phyloP scores from a whole-genome alignment of 2,113 vertebrate genomes.

The Eulemur macaco region DNA sequence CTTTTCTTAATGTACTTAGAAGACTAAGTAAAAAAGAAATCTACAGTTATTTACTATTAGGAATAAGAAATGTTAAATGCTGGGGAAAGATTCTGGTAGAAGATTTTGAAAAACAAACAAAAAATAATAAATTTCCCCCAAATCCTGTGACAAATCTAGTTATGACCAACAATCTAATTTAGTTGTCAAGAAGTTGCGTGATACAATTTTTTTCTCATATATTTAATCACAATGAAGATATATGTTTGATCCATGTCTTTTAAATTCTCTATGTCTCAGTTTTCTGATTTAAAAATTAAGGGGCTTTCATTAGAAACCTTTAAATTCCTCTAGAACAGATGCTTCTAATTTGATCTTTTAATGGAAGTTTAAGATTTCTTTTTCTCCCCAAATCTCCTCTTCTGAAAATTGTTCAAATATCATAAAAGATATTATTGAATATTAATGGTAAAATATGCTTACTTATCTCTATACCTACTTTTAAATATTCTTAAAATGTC shows the following conservation, averaged over 20 bases:
- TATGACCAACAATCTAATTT: not conserved
- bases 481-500: conserved; percentile 9
- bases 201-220: conserved; percentile 15
- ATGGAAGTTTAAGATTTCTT: not conserved
- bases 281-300: conserved; percentile 21
- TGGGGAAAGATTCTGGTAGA: not conserved
- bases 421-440: not conserved
- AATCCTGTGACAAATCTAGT: not conserved
- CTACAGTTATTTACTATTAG: not conserved
- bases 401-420: not conserved
- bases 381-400: not conserved
- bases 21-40: not conserved
- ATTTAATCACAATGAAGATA: not conserved
- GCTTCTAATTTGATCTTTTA: conserved; percentile 1
- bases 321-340: not conserved
- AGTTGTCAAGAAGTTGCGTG: not conserved
- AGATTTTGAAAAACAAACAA: conserved; percentile 1
- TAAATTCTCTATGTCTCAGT: not conserved
- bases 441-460: not conserved
- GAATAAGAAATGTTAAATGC: conserved; percentile 3
- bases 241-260: not conserved
- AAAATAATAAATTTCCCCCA: not conserved
- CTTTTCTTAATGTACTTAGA: not conserved
- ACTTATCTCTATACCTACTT: not conserved
- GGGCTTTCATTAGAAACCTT: not conserved